These are phyloP conservation scores for Garra rufa DNA, from an alignment of 2,113 vertebrate species.

Conservation along the genomic window DNA sequence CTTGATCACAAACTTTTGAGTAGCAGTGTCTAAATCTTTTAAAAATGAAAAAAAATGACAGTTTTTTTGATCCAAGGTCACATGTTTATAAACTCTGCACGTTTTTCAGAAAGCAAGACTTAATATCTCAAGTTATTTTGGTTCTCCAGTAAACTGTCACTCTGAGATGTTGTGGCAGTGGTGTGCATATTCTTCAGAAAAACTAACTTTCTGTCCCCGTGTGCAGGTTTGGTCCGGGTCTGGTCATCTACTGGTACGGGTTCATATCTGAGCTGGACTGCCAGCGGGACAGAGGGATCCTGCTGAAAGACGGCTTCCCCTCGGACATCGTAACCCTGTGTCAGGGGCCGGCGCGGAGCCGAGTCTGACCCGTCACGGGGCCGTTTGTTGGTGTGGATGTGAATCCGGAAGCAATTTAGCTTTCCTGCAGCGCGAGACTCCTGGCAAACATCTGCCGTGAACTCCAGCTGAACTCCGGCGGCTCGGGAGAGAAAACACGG, in stretches of 20 bases:
- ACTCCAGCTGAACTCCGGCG: conserved; percentile 88
- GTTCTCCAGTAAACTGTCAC: too few species aligned
- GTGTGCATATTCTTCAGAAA: not conserved
- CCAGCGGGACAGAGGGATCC: conserved; percentile 91
- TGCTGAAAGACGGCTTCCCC: conserved; percentile 96
- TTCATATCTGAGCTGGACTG: conserved; percentile 96
- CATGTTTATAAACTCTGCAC: too few species aligned
- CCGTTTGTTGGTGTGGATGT: conserved; percentile 59
- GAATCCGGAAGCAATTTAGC: conserved; percentile 90
- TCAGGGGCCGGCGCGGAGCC: conserved; percentile 66
- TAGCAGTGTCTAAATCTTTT: too few species aligned
- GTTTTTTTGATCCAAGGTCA: too few species aligned
- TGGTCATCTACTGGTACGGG: conserved; percentile 99
- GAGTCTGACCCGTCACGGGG: conserved; percentile 37
- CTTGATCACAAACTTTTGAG: too few species aligned
- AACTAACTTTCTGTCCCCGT: conserved; percentile 10
- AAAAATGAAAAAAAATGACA: too few species aligned
- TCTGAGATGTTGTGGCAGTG: too few species aligned
- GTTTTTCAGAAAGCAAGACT: too few species aligned
- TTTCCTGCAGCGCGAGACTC: conserved; percentile 83
- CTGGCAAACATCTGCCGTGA: conserved; percentile 87
- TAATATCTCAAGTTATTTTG: too few species aligned
- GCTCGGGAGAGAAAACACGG: conserved; percentile 67
- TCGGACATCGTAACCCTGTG: conserved; percentile 89
- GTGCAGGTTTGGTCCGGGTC: conserved; percentile 92